Base-by-base conservation (phyloP, 2,797 vertebrate species). In the Pangasius sanitwongsei region DNA sequence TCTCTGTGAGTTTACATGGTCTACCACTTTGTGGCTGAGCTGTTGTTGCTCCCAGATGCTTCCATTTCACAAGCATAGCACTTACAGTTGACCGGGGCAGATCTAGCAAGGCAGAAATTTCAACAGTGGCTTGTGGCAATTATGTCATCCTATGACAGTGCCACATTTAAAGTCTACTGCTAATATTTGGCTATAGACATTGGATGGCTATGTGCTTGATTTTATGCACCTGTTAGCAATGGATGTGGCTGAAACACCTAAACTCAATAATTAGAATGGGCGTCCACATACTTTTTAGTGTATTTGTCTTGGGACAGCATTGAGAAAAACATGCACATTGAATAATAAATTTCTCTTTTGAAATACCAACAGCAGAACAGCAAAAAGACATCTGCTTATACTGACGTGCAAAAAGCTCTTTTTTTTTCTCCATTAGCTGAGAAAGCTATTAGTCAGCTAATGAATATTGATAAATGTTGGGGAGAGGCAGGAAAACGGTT, bases 401-500 rank as follows among this genome's bases (percentile, higher is more conserved):
- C 50, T 20, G 77, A 34, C 50, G 11, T 4, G n/a, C 53, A 80
- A 57, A 80, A 63, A 44, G 37, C 81, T 4, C 44, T 44, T 44
- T 44, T 44, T 44, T 44, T 44, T 44, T n/a, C 34, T 63, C 55
- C 80, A 82, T 82, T 61, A 82, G 80, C 25, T 13, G 57, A 41
- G 57, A 41, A 41, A 25, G 80, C 81, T 28, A 16, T 83, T 83
- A 63, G 57, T 83, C 81, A 61, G 55, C 57, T 61, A 83, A 83
- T 83, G 59, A 63, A 63, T 83, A 83, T 83, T 83, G 37, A 83
- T 83, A 63, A 63, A 63, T 9, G 37, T 16, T 15, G 57, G 25
- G 23, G 8, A 15, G 57, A 57, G 8, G 23, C 2, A 63, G 57
- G 57, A 44, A 41, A 83, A n/a, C 9, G 12, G 81, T 63, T 63